A percentile compares a stretch with the other conserved stretches of the same genome.
These are phyloP conservation scores for Catamblyrhynchus diadema DNA, from an alignment of 2,797 vertebrate species.

Conservation along the genomic window DNA sequence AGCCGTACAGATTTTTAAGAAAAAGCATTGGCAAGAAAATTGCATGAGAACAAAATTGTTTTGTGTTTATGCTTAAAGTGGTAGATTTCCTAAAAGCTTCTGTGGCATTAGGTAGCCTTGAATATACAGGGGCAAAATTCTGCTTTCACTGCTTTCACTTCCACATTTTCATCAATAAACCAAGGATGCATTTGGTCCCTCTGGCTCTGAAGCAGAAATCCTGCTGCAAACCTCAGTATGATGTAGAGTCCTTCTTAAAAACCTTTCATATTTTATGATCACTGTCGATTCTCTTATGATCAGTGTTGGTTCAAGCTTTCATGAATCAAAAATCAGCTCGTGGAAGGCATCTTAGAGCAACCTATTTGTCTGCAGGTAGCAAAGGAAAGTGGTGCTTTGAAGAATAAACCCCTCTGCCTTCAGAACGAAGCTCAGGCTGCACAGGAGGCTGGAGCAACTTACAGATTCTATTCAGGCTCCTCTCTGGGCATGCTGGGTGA, in stretches of 20 bases:
- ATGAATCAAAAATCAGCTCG: constrained; percentile 54
- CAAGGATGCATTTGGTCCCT: not conserved
- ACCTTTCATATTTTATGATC: constrained; percentile 53
- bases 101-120: not conserved
- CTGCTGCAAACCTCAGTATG: not conserved
- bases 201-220: not conserved
- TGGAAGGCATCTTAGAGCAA: constrained; percentile 2
- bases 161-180: not conserved
- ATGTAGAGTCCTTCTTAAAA: constrained; percentile 32
- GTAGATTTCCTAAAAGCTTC: constrained; percentile 9
- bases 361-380: constrained; percentile 42
- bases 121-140: not conserved
- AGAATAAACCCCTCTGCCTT: constrained; percentile 46
- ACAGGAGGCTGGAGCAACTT: not conserved
- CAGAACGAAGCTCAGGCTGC: not conserved
- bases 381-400: constrained; percentile 52
- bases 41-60: constrained; percentile 4
- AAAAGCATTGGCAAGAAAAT: constrained; percentile 59
- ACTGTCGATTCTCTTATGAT: constrained; percentile 36
- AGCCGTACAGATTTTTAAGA: constrained; percentile 54
- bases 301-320: constrained; percentile 34
- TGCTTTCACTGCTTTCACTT: not conserved
- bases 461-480: constrained; percentile 17
- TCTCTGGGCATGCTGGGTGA: constrained; percentile 10
- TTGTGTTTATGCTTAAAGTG: constrained; percentile 42